Evolutionary conservation across 2,797 vertebrate species (phyloP), one percentile per base, ranked within the genome.

Genomic region (Syngnathus rostellatus): DNA sequence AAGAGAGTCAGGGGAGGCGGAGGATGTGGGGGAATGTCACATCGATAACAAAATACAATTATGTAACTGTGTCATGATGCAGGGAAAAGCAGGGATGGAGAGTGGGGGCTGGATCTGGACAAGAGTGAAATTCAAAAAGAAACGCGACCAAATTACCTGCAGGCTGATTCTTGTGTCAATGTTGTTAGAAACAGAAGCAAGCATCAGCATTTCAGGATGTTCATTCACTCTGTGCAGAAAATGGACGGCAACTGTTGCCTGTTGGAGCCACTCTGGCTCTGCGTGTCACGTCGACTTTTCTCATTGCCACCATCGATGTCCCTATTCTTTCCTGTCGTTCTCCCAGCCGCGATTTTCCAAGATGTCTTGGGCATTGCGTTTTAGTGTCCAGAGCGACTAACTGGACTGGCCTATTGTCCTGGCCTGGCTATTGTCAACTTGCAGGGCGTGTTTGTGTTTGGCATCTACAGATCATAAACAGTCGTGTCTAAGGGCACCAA

Each of bases 1-100:
- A 71, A 65, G 48, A 67, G 80, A 66, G 70, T 64, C 43, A 62
- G 23, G 58, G 63, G 61, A 21, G 66, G 46, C 10, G 31, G 61
- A 14, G n/a, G 64, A 9, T n/a, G 71, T 68, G 71, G 63, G 53
- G 67, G 68, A 57, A 45, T 16, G 68, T 65, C 78, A 77, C 84
- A 82, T 81, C 88, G 81, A 90, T 90, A 86, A 81, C 77, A 77
- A 74, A 79, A 85, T 76, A 68, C 80, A 81, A 74, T 86, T 84
- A 86, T 80, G 86, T 84, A 83, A 72, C 77, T 12, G 77, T 82
- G 77, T 76, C 85, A 84, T 51, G 85, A 70, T 76, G 77, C 82
- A 81, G 68, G 78, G 74, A 75, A 51, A 25, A 21, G 76, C 68
- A 68, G 68, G 2, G 51, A 70, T 59, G 70, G 72, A 72, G 48